A percentile compares a stretch with the other conserved stretches of the same genome.
phyloP scores from a whole-genome alignment of 2,797 vertebrate genomes.

The Gastrophryne carolinensis region DNA sequence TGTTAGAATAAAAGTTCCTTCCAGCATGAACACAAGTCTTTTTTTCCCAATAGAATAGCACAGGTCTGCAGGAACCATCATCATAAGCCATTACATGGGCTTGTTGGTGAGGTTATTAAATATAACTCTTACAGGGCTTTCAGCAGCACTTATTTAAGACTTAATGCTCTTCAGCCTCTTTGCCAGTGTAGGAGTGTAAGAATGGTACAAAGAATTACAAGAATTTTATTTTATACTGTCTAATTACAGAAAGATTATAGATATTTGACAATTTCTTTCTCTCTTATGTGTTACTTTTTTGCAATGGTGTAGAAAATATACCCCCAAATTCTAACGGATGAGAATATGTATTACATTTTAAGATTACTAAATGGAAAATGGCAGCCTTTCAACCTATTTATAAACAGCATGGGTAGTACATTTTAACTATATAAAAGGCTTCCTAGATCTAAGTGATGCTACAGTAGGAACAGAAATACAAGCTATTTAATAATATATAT shows the following conservation, averaged over 20 bases:
- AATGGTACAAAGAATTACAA: not conserved
- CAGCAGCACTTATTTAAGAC: conserved; percentile 57
- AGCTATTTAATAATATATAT: no score
- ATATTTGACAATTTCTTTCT: not conserved
- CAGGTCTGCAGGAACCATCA: conserved; percentile 53
- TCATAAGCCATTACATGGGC: conserved; percentile 61
- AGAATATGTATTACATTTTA: no score
- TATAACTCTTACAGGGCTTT: conserved; percentile 60
- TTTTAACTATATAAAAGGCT: no score
- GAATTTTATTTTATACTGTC: not conserved
- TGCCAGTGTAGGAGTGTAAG: not conserved
- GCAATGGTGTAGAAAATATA: no score
- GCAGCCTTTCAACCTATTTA: no score
- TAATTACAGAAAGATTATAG: not conserved
- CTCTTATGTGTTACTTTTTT: not conserved
- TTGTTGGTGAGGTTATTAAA: conserved; percentile 62
- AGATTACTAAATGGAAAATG: no score
- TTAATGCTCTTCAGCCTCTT: conserved; percentile 52
- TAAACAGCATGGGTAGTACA: no score
- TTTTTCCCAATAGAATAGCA: conserved; percentile 57
- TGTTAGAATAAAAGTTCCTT: conserved; percentile 16
- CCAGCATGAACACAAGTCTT: conserved; percentile 26
- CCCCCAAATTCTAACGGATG: no score
- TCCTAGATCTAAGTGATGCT: no score
- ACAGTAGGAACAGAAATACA: no score